phyloP scores from a whole-genome alignment of 2,113 vertebrate species.

The Malurus alboscapulatus region DNA sequence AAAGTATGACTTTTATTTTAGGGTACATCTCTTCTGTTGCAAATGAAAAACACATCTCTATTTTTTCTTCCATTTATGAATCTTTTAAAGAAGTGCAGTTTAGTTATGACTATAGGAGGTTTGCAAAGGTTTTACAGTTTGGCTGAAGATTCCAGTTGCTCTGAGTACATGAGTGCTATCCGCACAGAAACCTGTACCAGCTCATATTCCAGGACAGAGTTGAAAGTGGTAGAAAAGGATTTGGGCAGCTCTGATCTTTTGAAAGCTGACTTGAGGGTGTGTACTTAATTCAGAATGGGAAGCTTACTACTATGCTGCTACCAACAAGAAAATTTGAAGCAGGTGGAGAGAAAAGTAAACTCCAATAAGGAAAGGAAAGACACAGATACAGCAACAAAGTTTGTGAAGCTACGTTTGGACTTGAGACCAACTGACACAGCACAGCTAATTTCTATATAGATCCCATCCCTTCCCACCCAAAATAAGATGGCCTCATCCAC shows the following conservation, averaged over 20 bases:
- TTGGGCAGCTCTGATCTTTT: neutral
- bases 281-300: neutral
- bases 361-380: neutral
- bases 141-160: neutral
- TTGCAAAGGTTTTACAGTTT: neutral
- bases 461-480: neutral
- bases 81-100: neutral
- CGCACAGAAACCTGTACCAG: accelerated
- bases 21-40: neutral
- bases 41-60: neutral
- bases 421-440: neutral
- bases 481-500: neutral
- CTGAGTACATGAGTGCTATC: neutral
- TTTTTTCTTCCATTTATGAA: neutral
- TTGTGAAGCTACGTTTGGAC: neutral
- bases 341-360: neutral
- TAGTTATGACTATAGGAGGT: neutral
- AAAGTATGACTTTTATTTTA: neutral
- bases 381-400: neutral
- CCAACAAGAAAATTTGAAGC: neutral
- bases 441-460: neutral
- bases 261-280: neutral
- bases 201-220: neutral
- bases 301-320: neutral
- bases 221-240: neutral